Evolutionary conservation across 2,797 vertebrate genomes (phyloP).

Genomic region (Lagodon rhomboides): DNA sequence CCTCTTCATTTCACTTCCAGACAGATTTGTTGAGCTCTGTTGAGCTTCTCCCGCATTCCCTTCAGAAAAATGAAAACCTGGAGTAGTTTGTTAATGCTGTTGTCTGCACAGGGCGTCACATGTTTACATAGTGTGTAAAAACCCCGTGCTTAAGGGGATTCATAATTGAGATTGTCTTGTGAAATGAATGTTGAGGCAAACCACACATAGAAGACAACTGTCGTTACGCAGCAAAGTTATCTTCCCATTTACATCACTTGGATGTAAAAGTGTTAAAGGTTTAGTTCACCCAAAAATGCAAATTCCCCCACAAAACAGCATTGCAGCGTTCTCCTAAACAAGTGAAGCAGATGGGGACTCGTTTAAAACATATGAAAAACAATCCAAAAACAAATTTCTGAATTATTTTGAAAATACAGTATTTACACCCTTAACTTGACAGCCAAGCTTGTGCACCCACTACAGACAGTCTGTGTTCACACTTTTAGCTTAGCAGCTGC

Average conservation of each 20-base stretch:
- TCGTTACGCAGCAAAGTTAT: not conserved
- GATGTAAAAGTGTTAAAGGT: not conserved
- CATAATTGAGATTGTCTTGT: not conserved
- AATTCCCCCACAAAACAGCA: too few species aligned
- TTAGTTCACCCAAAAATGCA: too few species aligned
- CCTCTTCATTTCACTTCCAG: constrained; percentile 48
- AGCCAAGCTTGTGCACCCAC: too few species aligned
- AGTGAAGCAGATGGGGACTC: too few species aligned
- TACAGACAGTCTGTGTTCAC: too few species aligned
- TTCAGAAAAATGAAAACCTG: constrained; percentile 30
- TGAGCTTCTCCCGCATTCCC: constrained; percentile 10
- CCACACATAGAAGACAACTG: not conserved
- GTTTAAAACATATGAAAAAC: too few species aligned
- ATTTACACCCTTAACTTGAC: too few species aligned
- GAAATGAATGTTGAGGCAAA: not conserved
- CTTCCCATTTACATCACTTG: not conserved
- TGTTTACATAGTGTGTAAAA: not conserved
- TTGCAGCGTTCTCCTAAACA: too few species aligned
- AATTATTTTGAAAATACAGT: too few species aligned
- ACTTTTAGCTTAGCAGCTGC: too few species aligned
- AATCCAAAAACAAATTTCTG: too few species aligned
- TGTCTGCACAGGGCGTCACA: not conserved
- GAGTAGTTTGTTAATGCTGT: constrained; percentile 7
- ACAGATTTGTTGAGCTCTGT: constrained; percentile 48
- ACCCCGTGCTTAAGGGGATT: not conserved